A percentile compares a stretch with the other conserved stretches of the same genome.
These are phyloP conservation scores for Prolemur simus DNA, from an alignment of 2,113 vertebrate genomes.

Conservation along the genomic window DNA sequence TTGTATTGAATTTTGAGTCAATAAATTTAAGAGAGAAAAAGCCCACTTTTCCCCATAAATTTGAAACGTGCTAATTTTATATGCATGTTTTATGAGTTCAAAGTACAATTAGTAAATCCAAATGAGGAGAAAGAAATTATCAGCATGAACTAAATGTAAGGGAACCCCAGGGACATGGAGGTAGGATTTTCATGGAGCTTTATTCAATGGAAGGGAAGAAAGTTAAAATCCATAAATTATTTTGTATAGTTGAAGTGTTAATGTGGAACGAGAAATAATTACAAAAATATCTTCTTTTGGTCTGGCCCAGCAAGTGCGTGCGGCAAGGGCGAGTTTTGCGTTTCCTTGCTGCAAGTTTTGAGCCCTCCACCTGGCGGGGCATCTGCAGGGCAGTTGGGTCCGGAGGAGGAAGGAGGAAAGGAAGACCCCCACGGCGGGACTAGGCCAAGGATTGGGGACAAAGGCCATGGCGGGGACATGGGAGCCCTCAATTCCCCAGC, in stretches of 20 bases:
- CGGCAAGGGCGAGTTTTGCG: background rate
- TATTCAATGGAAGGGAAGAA: background rate
- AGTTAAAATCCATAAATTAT: slow-evolving; percentile 32
- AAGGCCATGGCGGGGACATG: background rate
- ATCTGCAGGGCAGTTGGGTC: background rate
- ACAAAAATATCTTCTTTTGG: background rate
- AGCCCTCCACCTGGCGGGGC: background rate
- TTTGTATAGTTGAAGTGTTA: slow-evolving; percentile 30
- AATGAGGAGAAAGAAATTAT: slow-evolving; percentile 20
- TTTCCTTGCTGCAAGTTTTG: background rate
- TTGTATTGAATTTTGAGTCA: slow-evolving; percentile 91
- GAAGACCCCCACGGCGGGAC: background rate
- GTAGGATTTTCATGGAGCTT: background rate
- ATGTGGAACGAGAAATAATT: background rate
- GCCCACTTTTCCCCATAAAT: slow-evolving; percentile 38
- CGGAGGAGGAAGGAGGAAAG: background rate
- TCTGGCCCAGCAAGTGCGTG: background rate
- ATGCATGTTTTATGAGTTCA: slow-evolving; percentile 60
- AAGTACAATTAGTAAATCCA: slow-evolving; percentile 44
- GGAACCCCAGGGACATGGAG: background rate
- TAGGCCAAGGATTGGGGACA: background rate
- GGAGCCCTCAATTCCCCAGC: background rate
- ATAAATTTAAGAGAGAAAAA: slow-evolving; percentile 89
- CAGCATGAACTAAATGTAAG: background rate
- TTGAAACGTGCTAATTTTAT: slow-evolving; percentile 70